Evolutionary conservation across 2,113 vertebrate genomes (phyloP).

Genomic region (Dermatemys mawii): DNA sequence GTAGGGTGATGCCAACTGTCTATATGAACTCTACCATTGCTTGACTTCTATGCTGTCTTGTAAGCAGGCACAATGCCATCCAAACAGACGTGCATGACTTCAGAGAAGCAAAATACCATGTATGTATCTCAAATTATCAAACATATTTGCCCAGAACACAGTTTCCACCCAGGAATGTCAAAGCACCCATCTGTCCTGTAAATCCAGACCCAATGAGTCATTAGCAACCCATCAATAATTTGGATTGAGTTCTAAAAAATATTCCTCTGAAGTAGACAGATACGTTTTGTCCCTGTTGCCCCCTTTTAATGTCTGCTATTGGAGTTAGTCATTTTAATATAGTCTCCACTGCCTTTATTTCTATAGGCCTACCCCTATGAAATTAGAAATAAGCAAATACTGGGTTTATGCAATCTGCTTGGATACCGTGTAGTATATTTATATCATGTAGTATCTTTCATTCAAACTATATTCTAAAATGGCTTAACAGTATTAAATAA

Average conservation of each 20-base stretch:
- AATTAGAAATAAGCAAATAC: background rate
- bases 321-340: conserved; percentile 12
- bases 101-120: conserved; percentile 42
- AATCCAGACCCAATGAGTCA: conserved; percentile 29
- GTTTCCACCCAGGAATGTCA: conserved; percentile 39
- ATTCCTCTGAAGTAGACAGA: conserved; percentile 3
- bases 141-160: conserved; percentile 29
- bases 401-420: conserved; percentile 11
- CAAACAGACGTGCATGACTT: conserved; percentile 43
- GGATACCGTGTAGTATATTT: background rate
- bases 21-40: background rate
- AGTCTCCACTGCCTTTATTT: background rate
- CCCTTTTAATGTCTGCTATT: background rate
- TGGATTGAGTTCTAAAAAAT: conserved; percentile 40
- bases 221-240: conserved; percentile 50
- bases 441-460: conserved; percentile 14
- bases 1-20: conserved; percentile 39
- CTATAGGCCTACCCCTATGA: background rate
- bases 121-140: background rate
- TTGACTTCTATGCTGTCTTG: conserved; percentile 36
- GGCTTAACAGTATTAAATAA: background rate
- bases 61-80: conserved; percentile 60
- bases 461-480: conserved; percentile 25
- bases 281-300: background rate
- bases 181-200: conserved; percentile 44